phyloP scores from a whole-genome alignment of 2,888 invertebrate genomes.

The Agriopis leucophaearia region DNA sequence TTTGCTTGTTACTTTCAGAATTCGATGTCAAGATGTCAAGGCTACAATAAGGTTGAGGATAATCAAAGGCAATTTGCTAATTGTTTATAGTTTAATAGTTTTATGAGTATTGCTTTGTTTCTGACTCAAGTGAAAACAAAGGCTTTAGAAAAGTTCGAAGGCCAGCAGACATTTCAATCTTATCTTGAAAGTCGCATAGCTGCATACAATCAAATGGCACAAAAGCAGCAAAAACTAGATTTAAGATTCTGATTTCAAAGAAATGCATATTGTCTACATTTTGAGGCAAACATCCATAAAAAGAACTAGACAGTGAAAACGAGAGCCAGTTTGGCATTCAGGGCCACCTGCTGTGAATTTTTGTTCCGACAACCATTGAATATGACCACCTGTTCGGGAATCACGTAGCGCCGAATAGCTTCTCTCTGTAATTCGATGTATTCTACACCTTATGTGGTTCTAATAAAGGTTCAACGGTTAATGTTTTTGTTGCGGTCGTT shows the following conservation, averaged over 20 bases:
- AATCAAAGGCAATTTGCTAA: constrained; percentile 39
- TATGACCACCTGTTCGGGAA: constrained; percentile 37
- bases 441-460: constrained; percentile 10
- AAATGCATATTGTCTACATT: constrained; percentile 24
- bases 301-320: constrained; percentile 24
- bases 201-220: constrained; percentile 18
- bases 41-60: constrained; percentile 33
- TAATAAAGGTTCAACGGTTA: constrained; percentile 1
- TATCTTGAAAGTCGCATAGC: constrained; percentile 20
- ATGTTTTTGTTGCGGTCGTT: constrained; percentile 1
- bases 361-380: constrained; percentile 28
- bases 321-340: constrained; percentile 26
- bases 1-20: constrained; percentile 46
- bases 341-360: constrained; percentile 34
- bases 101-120: constrained; percentile 24
- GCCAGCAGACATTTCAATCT: constrained; percentile 15
- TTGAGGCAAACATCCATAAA: constrained; percentile 19
- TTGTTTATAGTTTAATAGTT: constrained; percentile 34
- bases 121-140: constrained; percentile 18
- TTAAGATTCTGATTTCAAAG: constrained; percentile 18
- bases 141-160: constrained; percentile 10
- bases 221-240: constrained; percentile 16
- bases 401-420: constrained; percentile 24
- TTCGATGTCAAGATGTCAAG: constrained; percentile 47
- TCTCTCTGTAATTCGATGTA: neutral